phyloP scores from a whole-genome alignment of 2,113 vertebrate species.

The Cyanoderma ruficeps region DNA sequence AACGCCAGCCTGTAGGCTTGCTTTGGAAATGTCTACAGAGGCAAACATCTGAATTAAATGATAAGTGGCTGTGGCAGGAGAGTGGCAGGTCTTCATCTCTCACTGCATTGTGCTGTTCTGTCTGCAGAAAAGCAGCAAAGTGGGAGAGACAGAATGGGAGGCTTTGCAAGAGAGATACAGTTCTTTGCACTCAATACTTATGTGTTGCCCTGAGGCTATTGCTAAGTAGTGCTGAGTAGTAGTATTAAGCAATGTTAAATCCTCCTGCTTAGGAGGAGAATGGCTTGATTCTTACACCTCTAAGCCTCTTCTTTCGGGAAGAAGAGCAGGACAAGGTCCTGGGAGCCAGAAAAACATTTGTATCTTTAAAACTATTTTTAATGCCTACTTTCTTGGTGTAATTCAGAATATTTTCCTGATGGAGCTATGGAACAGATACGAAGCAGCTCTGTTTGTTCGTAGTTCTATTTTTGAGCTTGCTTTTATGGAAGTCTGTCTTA shows the following conservation, averaged over 20 bases:
- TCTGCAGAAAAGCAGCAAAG: constrained; percentile 46
- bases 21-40: constrained; percentile 29
- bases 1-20: neutral
- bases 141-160: constrained; percentile 33
- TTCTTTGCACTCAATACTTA: constrained; percentile 51
- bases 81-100: constrained; percentile 53
- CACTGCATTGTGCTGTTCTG: constrained; percentile 29
- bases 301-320: constrained; percentile 34
- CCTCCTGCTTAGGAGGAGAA: constrained; percentile 50
- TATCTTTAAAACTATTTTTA: neutral
- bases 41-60: constrained; percentile 40
- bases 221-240: constrained; percentile 66
- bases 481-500: constrained; percentile 32
- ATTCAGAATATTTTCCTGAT: constrained; percentile 15
- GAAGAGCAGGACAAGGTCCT: neutral
- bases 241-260: constrained; percentile 70
- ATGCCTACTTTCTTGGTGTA: neutral
- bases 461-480: constrained; percentile 37
- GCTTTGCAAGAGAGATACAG: constrained; percentile 48
- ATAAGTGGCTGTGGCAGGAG: constrained; percentile 45
- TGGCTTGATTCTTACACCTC: constrained; percentile 48
- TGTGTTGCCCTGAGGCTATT: constrained; percentile 58
- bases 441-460: neutral
- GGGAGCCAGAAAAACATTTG: neutral
- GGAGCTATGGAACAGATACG: neutral